phyloP scores from a whole-genome alignment of 2,113 vertebrate genomes.

The Monopterus albus region DNA sequence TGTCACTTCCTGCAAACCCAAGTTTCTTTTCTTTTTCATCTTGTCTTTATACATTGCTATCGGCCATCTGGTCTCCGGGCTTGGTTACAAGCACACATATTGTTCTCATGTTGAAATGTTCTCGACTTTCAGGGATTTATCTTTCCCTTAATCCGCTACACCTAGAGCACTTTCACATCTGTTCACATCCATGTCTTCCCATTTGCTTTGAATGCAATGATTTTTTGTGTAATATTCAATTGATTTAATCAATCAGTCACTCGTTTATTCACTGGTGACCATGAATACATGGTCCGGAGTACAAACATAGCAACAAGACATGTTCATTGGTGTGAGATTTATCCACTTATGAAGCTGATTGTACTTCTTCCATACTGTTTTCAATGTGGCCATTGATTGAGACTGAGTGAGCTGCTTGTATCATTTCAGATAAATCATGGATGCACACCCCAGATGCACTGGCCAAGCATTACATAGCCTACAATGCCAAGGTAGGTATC shows the following conservation, averaged over 20 bases:
- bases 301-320: no score
- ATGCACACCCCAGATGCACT: slow-evolving; percentile 98
- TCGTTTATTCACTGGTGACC: no score
- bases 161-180: background rate
- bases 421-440: slow-evolving; percentile 97
- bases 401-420: slow-evolving; percentile 60
- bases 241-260: no score
- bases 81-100: background rate
- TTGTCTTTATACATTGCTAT: background rate
- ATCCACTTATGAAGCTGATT: background rate
- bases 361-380: background rate
- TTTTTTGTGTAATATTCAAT: no score
- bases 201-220: background rate
- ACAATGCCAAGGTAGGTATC: slow-evolving; percentile 94
- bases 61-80: no score
- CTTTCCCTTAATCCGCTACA: background rate
- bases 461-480: slow-evolving; percentile 97
- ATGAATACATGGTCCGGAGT: no score
- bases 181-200: background rate
- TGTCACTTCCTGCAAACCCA: no score
- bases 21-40: background rate
- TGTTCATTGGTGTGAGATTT: background rate
- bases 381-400: background rate
- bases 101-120: background rate
- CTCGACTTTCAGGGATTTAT: background rate